phyloP scores from a whole-genome alignment of 2,888 invertebrate genomes.

The Monochamus alternatus region DNA sequence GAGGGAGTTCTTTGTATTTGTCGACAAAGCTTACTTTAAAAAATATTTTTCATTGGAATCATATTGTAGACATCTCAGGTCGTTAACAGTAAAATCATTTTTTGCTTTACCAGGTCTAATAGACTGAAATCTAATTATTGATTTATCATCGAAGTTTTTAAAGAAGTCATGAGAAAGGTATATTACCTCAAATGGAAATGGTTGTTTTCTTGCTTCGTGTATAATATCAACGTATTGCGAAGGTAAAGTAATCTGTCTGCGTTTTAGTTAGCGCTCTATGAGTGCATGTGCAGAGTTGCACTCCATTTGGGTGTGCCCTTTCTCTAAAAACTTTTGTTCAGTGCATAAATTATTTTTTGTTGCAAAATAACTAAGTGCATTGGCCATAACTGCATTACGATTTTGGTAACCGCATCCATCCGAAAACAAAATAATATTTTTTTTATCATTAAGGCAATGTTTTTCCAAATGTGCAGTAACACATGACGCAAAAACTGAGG shows the following conservation, averaged over 20 bases:
- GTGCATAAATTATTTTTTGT: conserved; percentile 1
- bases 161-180: conserved; percentile 5
- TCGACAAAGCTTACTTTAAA: neutral
- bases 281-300: neutral
- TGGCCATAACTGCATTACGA: neutral
- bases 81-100: neutral
- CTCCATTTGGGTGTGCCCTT: neutral
- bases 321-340: neutral
- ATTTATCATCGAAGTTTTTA: neutral
- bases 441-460: conserved; percentile 2
- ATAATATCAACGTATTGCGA: neutral
- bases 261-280: neutral
- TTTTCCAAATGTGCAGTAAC: conserved; percentile 4
- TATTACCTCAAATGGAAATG: conserved; percentile 1
- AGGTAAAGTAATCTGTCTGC: conserved; percentile 1
- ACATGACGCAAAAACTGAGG: conserved; percentile 13
- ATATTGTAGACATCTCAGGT: neutral
- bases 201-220: neutral
- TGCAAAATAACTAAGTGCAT: neutral
- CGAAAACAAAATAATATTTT: conserved; percentile 14
- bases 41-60: neutral
- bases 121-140: neutral
- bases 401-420: conserved; percentile 8
- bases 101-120: neutral
- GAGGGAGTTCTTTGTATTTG: neutral